Conservation (phyloP, 2,797 vertebrate genomes). For the Platalea minor region DNA sequence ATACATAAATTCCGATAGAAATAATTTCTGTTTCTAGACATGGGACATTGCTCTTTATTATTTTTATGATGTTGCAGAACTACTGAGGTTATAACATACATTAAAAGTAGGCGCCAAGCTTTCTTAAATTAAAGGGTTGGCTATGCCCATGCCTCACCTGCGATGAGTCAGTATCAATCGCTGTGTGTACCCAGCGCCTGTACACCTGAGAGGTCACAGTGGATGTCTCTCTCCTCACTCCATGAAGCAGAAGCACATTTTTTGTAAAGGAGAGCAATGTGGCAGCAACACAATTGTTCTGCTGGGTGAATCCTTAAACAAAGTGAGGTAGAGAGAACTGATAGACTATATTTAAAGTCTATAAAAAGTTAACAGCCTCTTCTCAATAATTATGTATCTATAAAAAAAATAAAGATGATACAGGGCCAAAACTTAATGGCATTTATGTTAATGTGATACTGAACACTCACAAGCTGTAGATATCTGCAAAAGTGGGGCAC, state of each 20-base stretch:
- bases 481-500: background rate
- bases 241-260: background rate
- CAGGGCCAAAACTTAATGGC: slow-evolving; percentile 45
- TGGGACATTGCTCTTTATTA: slow-evolving; percentile 57
- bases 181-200: background rate
- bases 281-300: slow-evolving; percentile 25
- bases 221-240: background rate
- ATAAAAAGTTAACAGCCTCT: slow-evolving; percentile 65
- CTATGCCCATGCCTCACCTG: background rate
- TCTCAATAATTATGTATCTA: slow-evolving; percentile 64
- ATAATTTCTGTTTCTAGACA: slow-evolving; percentile 49
- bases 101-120: background rate
- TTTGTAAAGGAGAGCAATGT: background rate
- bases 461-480: background rate
- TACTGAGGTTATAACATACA: slow-evolving; percentile 15
- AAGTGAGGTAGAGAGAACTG: slow-evolving; percentile 5
- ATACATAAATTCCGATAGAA: slow-evolving; percentile 9
- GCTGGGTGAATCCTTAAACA: background rate
- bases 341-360: slow-evolving; percentile 44
- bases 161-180: background rate
- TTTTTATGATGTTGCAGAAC: slow-evolving; percentile 49
- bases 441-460: slow-evolving; percentile 48
- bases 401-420: slow-evolving; percentile 63
- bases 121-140: background rate
- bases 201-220: background rate